Evolutionary conservation across 2,113 vertebrate species (phyloP).

Genomic region (Sceloporus tristichus): DNA sequence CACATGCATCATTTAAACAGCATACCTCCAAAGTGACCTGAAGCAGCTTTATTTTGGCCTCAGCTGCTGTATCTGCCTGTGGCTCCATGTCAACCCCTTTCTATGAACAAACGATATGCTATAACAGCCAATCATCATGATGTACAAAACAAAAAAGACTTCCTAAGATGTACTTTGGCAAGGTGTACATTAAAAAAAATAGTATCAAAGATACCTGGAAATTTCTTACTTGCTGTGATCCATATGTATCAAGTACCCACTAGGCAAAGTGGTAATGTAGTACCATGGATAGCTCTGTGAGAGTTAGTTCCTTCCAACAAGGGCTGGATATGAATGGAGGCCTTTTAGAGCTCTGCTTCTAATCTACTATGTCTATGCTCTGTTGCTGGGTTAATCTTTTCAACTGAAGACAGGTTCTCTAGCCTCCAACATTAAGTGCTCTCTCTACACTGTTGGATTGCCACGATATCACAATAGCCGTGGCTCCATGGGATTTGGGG

Average conservation of each 20-base stretch:
- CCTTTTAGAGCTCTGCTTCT: neutral
- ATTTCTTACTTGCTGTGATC: neutral
- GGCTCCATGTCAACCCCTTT: neutral
- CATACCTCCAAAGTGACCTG: too few species aligned
- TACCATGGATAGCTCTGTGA: neutral
- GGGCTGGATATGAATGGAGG: neutral
- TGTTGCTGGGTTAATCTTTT: too few species aligned
- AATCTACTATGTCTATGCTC: too few species aligned
- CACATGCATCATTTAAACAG: too few species aligned
- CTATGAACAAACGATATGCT: neutral
- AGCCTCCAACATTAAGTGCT: too few species aligned
- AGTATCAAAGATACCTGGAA: neutral
- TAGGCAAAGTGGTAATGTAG: neutral
- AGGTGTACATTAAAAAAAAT: neutral
- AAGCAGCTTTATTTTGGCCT: neutral
- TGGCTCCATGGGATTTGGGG: too few species aligned
- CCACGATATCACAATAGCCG: too few species aligned
- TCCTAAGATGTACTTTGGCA: neutral
- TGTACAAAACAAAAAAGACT: neutral
- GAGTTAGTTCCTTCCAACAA: neutral
- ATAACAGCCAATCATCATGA: neutral
- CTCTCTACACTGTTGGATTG: too few species aligned
- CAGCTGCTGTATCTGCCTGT: neutral
- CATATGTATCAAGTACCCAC: neutral
- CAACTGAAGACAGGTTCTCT: too few species aligned